Percentiles rank a stretch among this genome's conserved stretches.
Conservation (phyloP, 1,140 invertebrate species). For the Pseudobourletiella spinata region DNA sequence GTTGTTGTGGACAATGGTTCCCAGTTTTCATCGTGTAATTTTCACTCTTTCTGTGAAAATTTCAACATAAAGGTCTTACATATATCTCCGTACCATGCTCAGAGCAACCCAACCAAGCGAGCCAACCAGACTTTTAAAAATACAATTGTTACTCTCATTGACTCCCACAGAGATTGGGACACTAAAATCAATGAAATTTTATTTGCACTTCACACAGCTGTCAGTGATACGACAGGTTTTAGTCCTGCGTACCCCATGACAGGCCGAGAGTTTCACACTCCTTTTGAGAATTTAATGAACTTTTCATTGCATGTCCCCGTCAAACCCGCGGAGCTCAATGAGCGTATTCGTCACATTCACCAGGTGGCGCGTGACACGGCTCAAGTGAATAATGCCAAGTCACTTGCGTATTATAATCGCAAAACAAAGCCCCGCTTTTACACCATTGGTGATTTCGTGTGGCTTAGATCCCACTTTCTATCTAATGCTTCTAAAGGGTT, state of each 20-base stretch:
- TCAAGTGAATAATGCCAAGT: not conserved
- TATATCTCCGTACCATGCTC: slow-evolving; percentile 31
- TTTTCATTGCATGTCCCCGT: not conserved
- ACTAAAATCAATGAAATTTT: slow-evolving; percentile 38
- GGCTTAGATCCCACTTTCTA: slow-evolving; percentile 8
- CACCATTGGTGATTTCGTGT: slow-evolving; percentile 7
- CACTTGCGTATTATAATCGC: slow-evolving; percentile 4
- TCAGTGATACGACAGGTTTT: slow-evolving; percentile 38
- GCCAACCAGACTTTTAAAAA: slow-evolving; percentile 27
- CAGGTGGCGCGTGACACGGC: not conserved
- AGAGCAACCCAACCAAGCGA: slow-evolving; percentile 28
- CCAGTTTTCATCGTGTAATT: slow-evolving; percentile 6
- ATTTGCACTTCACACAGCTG: slow-evolving; percentile 42
- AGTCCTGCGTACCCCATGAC: slow-evolving; percentile 41
- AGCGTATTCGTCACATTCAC: not conserved
- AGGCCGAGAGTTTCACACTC: slow-evolving; percentile 37
- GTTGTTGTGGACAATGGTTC: slow-evolving; percentile 17
- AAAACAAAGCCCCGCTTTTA: not conserved
- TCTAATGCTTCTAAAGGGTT: slow-evolving; percentile 14
- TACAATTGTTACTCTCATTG: slow-evolving; percentile 31
- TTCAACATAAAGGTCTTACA: slow-evolving; percentile 5
- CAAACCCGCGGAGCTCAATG: not conserved
- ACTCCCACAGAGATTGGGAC: slow-evolving; percentile 37
- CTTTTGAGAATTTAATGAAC: slow-evolving; percentile 13
- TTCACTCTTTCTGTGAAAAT: slow-evolving; percentile 6